Percentiles rank a stretch among this genome's conserved stretches.
phyloP scores from a whole-genome alignment of 2,113 vertebrate genomes.

The Turnix velox region DNA sequence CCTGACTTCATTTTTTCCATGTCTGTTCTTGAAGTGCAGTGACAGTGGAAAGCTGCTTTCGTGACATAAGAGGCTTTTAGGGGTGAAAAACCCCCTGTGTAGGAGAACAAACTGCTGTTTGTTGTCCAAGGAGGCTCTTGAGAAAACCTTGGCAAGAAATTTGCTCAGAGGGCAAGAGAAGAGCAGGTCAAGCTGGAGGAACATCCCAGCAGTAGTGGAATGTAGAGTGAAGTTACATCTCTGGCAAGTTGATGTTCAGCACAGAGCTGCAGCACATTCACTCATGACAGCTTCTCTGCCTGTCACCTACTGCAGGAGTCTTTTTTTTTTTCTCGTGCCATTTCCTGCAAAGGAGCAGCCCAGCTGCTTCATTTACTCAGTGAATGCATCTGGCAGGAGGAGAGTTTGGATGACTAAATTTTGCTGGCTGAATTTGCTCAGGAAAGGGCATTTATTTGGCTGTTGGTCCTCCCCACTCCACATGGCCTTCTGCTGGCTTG shows the following conservation, averaged over 20 bases:
- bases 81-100: constrained; percentile 1
- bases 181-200: constrained; percentile 43
- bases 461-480: fast-evolving
- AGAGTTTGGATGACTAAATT: not conserved
- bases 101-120: constrained; percentile 19
- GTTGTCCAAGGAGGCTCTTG: not conserved
- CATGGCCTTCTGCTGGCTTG: not conserved
- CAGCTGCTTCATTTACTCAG: not conserved
- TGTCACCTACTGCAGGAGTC: not conserved
- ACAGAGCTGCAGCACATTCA: not conserved
- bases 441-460: constrained; percentile 8
- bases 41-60: constrained; percentile 6
- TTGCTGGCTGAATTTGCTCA: not conserved
- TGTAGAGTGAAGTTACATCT: not conserved
- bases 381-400: not conserved
- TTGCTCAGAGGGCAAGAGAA: constrained; percentile 1
- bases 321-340: not conserved
- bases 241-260: not conserved
- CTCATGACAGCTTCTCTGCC: not conserved
- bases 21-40: not conserved
- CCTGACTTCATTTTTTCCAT: not conserved
- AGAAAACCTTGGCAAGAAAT: constrained; percentile 36
- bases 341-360: constrained; percentile 15
- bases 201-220: not conserved
- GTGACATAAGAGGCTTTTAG: not conserved